phyloP scores from a whole-genome alignment of 2,888 invertebrate genomes.

The Harmothoe impar region DNA sequence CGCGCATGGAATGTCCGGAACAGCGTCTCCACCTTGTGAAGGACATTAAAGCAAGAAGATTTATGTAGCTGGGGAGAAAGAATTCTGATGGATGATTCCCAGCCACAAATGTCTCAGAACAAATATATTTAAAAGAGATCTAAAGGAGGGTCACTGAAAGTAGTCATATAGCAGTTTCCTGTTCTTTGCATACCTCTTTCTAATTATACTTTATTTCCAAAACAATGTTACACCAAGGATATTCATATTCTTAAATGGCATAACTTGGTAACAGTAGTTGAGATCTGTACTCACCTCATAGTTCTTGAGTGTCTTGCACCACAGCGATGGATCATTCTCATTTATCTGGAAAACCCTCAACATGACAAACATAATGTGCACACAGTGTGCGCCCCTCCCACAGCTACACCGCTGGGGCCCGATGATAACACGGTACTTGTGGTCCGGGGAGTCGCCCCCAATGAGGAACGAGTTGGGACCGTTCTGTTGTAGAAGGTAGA shows the following conservation, averaged over 20 bases:
- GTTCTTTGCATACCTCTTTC: too few relatives aligned
- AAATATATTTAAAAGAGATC: background rate
- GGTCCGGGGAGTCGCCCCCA: conserved; percentile 84
- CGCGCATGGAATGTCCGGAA: conserved; percentile 82
- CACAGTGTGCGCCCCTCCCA: conserved; percentile 83
- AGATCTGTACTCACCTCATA: conserved; percentile 81
- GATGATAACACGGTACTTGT: conserved; percentile 84
- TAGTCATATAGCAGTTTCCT: too few relatives aligned
- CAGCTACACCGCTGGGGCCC: conserved; percentile 84
- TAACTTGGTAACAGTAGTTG: too few relatives aligned
- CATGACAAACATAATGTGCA: conserved; percentile 85
- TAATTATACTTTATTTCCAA: too few relatives aligned
- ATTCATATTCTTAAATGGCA: too few relatives aligned
- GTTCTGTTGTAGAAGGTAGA: conserved; percentile 84
- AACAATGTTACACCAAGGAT: too few relatives aligned
- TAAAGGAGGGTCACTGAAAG: background rate
- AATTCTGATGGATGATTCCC: background rate
- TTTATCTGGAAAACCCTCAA: conserved; percentile 84
- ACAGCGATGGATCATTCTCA: conserved; percentile 82
- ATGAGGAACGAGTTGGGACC: conserved; percentile 84
- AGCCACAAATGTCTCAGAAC: background rate
- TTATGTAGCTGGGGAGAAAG: background rate
- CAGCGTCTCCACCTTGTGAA: conserved; percentile 82
- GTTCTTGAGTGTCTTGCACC: conserved; percentile 83
- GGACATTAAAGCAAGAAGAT: too few relatives aligned